Conservation (phyloP, 2,113 vertebrate genomes). For the Tachysurus vachellii region DNA sequence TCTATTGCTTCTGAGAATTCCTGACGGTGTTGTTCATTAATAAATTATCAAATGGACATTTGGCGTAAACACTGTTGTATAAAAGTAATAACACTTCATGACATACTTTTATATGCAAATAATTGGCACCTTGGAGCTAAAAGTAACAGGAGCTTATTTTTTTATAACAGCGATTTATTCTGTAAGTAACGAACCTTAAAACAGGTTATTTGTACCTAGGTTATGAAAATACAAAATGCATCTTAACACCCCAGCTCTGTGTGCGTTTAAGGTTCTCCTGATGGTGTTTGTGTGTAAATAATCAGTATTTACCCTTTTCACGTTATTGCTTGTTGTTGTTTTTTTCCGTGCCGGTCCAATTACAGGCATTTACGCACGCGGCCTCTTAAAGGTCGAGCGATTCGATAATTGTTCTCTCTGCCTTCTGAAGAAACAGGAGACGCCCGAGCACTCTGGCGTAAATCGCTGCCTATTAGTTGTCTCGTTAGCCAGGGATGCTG, state of each 20-base stretch:
- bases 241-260: background rate
- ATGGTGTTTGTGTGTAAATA: background rate
- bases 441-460: constrained; percentile 18
- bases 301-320: background rate
- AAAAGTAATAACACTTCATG: background rate
- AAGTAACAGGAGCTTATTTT: background rate
- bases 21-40: background rate
- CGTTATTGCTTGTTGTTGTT: background rate
- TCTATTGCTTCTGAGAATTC: no score
- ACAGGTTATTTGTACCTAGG: background rate
- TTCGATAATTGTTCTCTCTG: constrained; percentile 41
- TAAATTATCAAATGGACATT: background rate
- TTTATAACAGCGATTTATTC: background rate
- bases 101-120: background rate
- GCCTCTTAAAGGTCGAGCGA: constrained; percentile 42
- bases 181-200: background rate
- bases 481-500: constrained; percentile 40
- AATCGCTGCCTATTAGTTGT: constrained; percentile 55
- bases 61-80: background rate
- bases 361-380: background rate
- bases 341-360: constrained; percentile 28
- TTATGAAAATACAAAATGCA: background rate
- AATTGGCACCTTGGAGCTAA: background rate
- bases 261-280: background rate
- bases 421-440: constrained; percentile 37